Percentiles rank a stretch among this genome's conserved stretches.
Evolutionary conservation across 2,888 invertebrate genomes (phyloP).

Genomic region (Platyscelio sp.): DNA sequence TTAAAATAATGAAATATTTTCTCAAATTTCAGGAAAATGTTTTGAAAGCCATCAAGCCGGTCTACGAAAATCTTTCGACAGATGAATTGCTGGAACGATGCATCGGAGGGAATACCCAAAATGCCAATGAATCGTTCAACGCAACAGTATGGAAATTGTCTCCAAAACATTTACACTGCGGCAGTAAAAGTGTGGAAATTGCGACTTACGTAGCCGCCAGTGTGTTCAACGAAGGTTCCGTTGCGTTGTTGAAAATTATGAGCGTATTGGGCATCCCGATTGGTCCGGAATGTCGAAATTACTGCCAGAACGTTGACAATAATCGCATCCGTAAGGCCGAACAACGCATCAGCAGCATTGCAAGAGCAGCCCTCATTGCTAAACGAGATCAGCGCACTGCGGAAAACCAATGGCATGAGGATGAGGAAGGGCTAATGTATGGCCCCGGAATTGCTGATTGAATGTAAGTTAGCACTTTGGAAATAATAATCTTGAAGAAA

Average conservation of each 20-base stretch:
- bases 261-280: not conserved
- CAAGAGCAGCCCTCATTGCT: constrained; percentile 30
- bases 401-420: not conserved
- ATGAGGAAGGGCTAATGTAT: not conserved
- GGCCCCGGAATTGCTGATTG: not conserved
- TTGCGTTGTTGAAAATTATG: not conserved
- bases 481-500: not conserved
- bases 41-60: too few species aligned
- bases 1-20: too few species aligned
- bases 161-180: constrained; percentile 8
- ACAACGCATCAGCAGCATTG: constrained; percentile 18
- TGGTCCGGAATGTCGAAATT: not conserved
- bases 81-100: not conserved
- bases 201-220: not conserved
- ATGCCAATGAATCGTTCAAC: not conserved
- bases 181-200: not conserved
- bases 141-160: not conserved
- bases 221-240: not conserved
- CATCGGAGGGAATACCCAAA: not conserved
- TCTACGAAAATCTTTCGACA: not conserved
- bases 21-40: too few species aligned
- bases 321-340: constrained; percentile 19
- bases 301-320: not conserved
- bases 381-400: not conserved
- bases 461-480: not conserved